Evolutionary conservation across 2,888 invertebrate species (phyloP).

Genomic region (Sinopyrophorus schimmeli): DNA sequence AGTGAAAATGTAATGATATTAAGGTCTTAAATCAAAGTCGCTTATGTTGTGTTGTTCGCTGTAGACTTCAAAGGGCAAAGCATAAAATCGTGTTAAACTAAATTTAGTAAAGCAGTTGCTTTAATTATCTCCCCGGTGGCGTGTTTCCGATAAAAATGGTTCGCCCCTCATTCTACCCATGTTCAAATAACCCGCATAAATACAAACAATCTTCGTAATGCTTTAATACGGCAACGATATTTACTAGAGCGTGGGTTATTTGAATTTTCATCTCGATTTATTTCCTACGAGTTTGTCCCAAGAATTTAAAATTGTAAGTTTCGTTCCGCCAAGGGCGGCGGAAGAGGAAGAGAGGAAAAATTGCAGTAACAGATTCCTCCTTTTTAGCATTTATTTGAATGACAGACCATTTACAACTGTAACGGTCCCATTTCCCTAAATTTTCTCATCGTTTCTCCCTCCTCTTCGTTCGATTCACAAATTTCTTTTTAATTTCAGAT

Average conservation of each 20-base stretch:
- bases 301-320: no score
- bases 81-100: no score
- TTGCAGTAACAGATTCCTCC: conserved; percentile 24
- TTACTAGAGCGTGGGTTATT: conserved; percentile 8
- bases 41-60: no score
- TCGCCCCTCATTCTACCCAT: no score
- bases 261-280: conserved; percentile 20
- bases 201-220: no score
- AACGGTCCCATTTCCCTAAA: conserved; percentile 15
- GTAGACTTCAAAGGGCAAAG: no score
- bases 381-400: conserved; percentile 28
- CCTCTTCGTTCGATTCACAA: conserved; percentile 19
- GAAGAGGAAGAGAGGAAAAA: conserved; percentile 14
- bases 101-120: no score
- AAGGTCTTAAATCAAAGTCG: no score
- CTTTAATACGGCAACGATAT: conserved; percentile 10
- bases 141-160: no score
- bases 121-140: no score
- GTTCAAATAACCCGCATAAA: no score
- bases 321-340: conserved; percentile 4
- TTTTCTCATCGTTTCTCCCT: conserved; percentile 15
- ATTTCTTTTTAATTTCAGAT: conserved; percentile 26
- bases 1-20: no score
- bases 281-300: conserved; percentile 12
- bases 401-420: conserved; percentile 27